A percentile compares a stretch with the other conserved stretches of the same genome.
Evolutionary conservation across 2,797 vertebrate genomes (phyloP).

Genomic region (Ceyx erithaca): DNA sequence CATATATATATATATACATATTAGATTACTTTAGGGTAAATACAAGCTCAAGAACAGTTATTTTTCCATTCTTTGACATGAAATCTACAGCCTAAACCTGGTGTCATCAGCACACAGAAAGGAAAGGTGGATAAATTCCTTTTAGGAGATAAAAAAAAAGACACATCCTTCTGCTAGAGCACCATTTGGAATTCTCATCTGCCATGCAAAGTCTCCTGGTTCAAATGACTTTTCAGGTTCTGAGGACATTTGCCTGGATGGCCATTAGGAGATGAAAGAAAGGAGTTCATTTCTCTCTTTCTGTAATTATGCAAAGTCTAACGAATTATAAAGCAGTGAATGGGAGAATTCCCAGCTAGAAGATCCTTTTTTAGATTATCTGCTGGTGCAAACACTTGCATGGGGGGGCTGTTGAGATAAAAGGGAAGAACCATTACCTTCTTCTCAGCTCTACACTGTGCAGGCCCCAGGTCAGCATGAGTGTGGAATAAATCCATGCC

Average conservation of each 20-base stretch:
- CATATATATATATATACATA: neutral
- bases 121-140: neutral
- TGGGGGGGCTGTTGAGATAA: constrained; percentile 33
- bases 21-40: neutral
- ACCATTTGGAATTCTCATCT: neutral
- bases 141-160: neutral
- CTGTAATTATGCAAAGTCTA: neutral
- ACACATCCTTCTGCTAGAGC: neutral
- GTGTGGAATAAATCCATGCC: constrained; percentile 52
- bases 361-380: constrained; percentile 21
- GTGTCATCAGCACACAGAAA: neutral
- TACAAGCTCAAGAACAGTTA: neutral
- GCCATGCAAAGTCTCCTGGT: neutral
- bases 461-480: constrained; percentile 26
- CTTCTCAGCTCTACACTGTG: constrained; percentile 17
- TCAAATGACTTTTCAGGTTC: constrained; percentile 2
- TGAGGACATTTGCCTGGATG: neutral
- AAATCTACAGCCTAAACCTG: neutral
- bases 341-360: constrained; percentile 16
- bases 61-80: neutral
- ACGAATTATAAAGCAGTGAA: neutral
- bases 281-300: neutral
- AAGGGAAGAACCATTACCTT: constrained; percentile 44
- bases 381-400: neutral
- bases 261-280: constrained; percentile 42